Percentiles rank a stretch among this genome's conserved stretches.
These are phyloP conservation scores for Melanocharis versteri DNA, from an alignment of 2,113 vertebrate species.

Conservation along the genomic window DNA sequence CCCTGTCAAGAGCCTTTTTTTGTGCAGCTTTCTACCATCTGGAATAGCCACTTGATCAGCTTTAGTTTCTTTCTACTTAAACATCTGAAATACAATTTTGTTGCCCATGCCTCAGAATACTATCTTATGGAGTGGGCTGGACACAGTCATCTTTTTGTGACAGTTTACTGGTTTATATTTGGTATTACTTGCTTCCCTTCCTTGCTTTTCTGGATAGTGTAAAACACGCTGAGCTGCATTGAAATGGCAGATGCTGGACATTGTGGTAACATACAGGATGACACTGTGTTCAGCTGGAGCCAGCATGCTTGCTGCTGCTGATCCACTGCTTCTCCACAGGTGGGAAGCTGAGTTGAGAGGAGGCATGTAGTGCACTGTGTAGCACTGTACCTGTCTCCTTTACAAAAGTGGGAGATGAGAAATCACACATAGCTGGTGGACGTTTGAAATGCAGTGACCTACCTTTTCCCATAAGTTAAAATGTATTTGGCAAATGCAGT, in stretches of 20 bases:
- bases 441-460: background rate
- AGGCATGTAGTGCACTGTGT: background rate
- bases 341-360: background rate
- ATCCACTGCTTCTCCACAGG: background rate
- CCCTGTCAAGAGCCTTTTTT: background rate
- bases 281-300: background rate
- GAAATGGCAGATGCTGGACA: background rate
- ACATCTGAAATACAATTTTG: background rate
- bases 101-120: background rate
- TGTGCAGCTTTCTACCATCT: background rate
- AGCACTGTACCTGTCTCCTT: background rate
- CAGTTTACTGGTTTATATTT: background rate
- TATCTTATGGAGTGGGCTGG: background rate
- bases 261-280: background rate
- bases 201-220: background rate
- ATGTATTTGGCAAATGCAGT: background rate
- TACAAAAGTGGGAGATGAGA: background rate
- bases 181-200: background rate
- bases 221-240: background rate
- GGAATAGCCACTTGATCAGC: background rate
- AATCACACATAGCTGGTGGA: background rate
- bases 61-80: background rate
- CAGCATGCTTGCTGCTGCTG: background rate
- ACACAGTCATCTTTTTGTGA: background rate
- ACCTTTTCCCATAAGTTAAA: background rate